These are phyloP conservation scores for Triplophysa tibetana DNA, from an alignment of 2,113 vertebrate species.

Conservation along the genomic window DNA sequence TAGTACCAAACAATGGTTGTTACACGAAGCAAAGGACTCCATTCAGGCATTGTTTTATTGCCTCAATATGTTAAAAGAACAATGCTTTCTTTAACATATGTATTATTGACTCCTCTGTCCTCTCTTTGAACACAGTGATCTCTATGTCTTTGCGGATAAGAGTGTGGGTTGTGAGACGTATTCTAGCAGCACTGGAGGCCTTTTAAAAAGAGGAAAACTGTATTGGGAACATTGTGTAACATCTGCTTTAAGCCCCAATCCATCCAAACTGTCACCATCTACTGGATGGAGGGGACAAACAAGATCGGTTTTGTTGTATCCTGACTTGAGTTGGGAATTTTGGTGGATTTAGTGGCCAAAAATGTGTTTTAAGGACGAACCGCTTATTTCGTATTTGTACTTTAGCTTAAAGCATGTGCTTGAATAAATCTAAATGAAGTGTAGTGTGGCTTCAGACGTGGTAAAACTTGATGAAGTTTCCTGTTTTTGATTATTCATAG, in stretches of 20 bases:
- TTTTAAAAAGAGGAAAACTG: neutral
- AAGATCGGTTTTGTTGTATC: conserved; percentile 19
- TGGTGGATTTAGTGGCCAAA: no score
- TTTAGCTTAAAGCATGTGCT: no score
- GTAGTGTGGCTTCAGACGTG: no score
- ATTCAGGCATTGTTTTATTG: neutral
- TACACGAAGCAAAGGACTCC: neutral
- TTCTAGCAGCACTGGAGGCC: conserved; percentile 4
- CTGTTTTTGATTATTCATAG: no score
- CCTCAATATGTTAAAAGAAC: conserved; percentile 1
- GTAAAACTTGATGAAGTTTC: no score
- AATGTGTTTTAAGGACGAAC: no score
- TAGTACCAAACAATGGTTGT: neutral
- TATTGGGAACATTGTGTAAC: conserved; percentile 2
- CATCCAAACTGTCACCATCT: conserved; percentile 9
- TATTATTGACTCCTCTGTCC: conserved; percentile 29
- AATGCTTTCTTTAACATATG: neutral
- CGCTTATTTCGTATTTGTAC: no score
- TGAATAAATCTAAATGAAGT: no score
- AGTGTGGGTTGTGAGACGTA: neutral
- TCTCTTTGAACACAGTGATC: conserved; percentile 8
- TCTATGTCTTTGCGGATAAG: conserved; percentile 7
- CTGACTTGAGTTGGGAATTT: neutral
- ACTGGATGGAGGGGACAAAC: conserved; percentile 29
- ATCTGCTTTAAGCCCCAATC: conserved; percentile 27